Evolutionary conservation across 1,140 invertebrate species (phyloP), one percentile per base, ranked within the genome.

Genomic region (Dendrolimus kikuchii): DNA sequence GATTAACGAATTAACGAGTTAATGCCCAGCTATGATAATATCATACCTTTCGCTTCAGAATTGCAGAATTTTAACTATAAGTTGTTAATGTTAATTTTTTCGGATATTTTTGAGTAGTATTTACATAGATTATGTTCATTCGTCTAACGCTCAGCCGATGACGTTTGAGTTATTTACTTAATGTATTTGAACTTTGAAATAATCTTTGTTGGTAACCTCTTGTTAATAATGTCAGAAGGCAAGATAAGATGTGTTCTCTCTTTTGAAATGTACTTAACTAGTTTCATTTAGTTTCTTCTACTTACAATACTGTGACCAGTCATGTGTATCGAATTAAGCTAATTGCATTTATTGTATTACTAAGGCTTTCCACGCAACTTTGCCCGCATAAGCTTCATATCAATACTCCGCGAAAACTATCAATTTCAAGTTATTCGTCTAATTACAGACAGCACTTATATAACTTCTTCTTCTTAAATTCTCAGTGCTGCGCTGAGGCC

Each of bases 241-340:
- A 41, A 23, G 49, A 50, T 50, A 50, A 50, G 49, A 50, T 41
- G 36, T 41, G 38, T 41, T 23, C 23, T 23, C 23, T 23, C 23
- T 23, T 23, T 23, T 10, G 37, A 39, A 50, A 41, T 50, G 49
- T 50, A 50, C 49, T 50, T 50, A 50, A 50, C 49, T 38, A 40
- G 40, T 50, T n/a, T 41, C 39, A 41, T n/a, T 40, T 50, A 39
- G 49, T 39, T 41, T 41, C 40, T 23, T 23, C 38, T 49, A 38
- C 6, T 41, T 41, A 41, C 38, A 10, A 41, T 38, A 41, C 38
- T 50, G 38, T 8, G 40, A 36, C 40, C 7, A 39, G 40, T 50
- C 10, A 39, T 23, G 23, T 50, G 39, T 41, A 7, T 6, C n/a
- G n/a, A 9, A 45, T 45, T 45, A 2, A 5, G n/a, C n/a, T 8